These are phyloP conservation scores for Cephalopachus bancanus DNA, from an alignment of 2,797 vertebrate species.

Conservation along the genomic window DNA sequence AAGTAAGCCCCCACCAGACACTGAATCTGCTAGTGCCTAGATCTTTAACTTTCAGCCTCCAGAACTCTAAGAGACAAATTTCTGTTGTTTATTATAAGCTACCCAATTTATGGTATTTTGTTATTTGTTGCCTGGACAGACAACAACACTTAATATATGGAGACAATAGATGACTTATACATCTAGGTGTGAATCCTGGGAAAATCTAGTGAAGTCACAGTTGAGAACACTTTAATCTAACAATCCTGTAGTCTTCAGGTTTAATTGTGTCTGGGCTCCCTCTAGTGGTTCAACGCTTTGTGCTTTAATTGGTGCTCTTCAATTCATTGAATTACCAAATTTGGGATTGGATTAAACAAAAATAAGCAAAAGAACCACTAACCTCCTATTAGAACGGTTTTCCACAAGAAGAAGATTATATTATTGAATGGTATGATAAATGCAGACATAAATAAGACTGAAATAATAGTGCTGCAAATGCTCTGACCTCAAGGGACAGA, in stretches of 20 bases:
- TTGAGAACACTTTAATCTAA: not conserved
- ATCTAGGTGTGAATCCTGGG: not conserved
- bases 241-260: not conserved
- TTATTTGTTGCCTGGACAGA: not conserved
- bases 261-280: constrained; percentile 71
- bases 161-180: not conserved
- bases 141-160: not conserved
- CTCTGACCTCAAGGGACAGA: not conserved
- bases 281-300: constrained; percentile 75
- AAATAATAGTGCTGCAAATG: constrained; percentile 25
- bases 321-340: not conserved
- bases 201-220: not conserved
- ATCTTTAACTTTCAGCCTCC: not conserved
- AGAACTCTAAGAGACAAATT: not conserved
- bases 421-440: not conserved
- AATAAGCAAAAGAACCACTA: constrained; percentile 14
- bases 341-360: not conserved
- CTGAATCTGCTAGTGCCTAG: not conserved
- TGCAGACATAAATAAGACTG: not conserved
- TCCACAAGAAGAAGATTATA: not conserved
- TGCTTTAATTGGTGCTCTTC: constrained; percentile 17
- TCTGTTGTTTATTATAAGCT: not conserved
- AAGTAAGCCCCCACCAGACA: not conserved
- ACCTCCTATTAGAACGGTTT: constrained; percentile 1
- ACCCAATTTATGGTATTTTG: not conserved